Evolutionary conservation across 64 coral and sea anemone species (phyloP), one percentile per base, ranked within the genome.

Genomic region (Pocillopora verrucosa): DNA sequence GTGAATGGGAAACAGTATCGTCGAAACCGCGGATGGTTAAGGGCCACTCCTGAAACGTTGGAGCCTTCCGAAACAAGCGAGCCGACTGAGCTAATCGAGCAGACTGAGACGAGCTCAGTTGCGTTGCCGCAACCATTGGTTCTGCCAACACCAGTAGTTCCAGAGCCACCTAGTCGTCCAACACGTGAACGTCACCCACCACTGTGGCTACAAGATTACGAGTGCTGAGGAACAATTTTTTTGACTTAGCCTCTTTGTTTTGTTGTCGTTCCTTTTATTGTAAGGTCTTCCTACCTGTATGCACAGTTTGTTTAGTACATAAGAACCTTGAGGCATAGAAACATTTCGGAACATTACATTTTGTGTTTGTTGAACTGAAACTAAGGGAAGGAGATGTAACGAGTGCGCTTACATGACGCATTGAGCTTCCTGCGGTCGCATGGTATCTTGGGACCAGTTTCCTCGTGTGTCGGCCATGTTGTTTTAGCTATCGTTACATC

Each of bases 1-100:
- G 77, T 79, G 56, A 79, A 79, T 24, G 77, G 77, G 13, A 79
- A 79, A 12, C 77, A 60, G n/a, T 79, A 79, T 60, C 77, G 77
- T 60, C 56, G 34, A 1, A 83, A 83, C 80, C 34, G 60, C 61
- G 22, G 16, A 45, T 79, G 59, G 80, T 12, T 83, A 7, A 64
- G 79, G 17, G 34, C 34, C 35, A 83, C 80, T 16, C 59, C 30
- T 36, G 59, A 81, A 11, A 19, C 19, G 35, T 22, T 58, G 35
- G 76, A 56, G 76, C 36, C 41, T 1, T 14, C 36, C 0, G 76
- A 58, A 19, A 3, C 14, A 78, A 78, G 15, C 76, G 37, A 76
- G 26, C n/a, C 36, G 35, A 56, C 75, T 13, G 76, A 74, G 20
- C 72, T 11, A 25, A 74, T 30, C 35, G 9, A 74, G 35, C 72